Evolutionary conservation across 2,113 vertebrate species (phyloP), one percentile per base, ranked within the genome.

Genomic region (Pangasianodon gigas): DNA sequence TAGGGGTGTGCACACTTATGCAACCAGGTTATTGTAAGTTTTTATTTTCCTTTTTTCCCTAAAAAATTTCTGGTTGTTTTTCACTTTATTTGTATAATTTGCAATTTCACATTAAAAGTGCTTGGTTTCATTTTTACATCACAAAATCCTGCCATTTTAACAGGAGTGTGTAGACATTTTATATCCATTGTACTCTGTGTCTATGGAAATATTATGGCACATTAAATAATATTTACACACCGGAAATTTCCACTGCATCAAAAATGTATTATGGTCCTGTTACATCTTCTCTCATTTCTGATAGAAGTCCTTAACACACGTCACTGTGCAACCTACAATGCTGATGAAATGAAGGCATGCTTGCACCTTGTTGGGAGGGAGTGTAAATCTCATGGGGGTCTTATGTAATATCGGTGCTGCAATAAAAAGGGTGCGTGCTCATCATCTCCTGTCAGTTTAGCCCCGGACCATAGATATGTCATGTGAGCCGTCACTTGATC

Each of bases 401-500:
- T 86, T 44, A 82, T 75, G 74, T 87, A 85, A 91, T 83, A 83
- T 65, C 29, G 46, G 46, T 60, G 69, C 44, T 69, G 60, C 54
- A 51, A 69, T 77, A 90, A 88, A 88, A 84, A 88, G 6, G 46
- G 56, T 88, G 74, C 48, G n/a, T 88, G 44, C 41, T 89, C 65
- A 86, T 89, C 82, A 75, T 77, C 51, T 67, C 5, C 84, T 79
- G 84, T 86, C 83, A 62, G 84, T 77, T 86, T 87, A 56, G 60
- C 75, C 84, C 85, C 52, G 3, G 46, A 71, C 41, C 37, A 79
- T 32, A 86, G 29, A 89, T 75, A 83, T 69, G 29, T 87, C 69
- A 65, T 71, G 67, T 5, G 44, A 90, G 77, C 51, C 48, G 60
- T 90, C 82, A 89, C 87, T 85, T 83, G 32, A 90, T 87, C 86